Conservation (phyloP, 1,140 invertebrate species). For the Hylaeus anthracinus region DNA sequence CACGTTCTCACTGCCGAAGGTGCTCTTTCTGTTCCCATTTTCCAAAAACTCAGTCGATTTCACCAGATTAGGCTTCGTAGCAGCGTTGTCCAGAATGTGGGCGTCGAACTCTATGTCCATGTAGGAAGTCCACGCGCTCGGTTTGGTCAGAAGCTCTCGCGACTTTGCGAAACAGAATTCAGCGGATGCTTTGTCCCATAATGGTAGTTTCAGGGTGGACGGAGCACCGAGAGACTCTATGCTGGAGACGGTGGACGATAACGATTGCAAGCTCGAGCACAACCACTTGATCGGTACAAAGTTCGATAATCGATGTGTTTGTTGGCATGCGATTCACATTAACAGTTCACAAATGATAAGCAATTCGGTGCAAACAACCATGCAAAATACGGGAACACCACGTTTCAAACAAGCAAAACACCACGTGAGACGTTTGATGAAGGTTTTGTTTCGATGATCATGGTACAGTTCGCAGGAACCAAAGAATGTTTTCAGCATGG, state of each 20-base stretch:
- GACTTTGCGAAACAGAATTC: conserved; percentile 89
- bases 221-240: conserved; percentile 80
- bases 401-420: conserved; percentile 21
- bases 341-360: conserved; percentile 13
- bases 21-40: conserved; percentile 71
- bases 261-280: conserved; percentile 82
- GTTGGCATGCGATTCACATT: conserved; percentile 6
- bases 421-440: not conserved
- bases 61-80: conserved; percentile 71
- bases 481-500: conserved; percentile 29
- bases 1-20: conserved; percentile 26
- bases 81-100: conserved; percentile 69
- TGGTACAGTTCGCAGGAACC: conserved; percentile 5
- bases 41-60: conserved; percentile 77
- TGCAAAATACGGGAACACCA: not conserved
- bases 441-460: not conserved
- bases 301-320: not conserved
- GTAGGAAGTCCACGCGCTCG: conserved; percentile 78
- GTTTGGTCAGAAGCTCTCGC: conserved; percentile 84
- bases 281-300: conserved; percentile 73
- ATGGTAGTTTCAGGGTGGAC: conserved; percentile 83
- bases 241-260: conserved; percentile 79
- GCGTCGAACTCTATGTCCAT: conserved; percentile 76
- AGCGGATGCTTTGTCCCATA: conserved; percentile 88
- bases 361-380: not conserved